Evolutionary conservation across 2,113 vertebrate species (phyloP), one percentile per base, ranked within the genome.

Genomic region (Brienomyrus longianalis): DNA sequence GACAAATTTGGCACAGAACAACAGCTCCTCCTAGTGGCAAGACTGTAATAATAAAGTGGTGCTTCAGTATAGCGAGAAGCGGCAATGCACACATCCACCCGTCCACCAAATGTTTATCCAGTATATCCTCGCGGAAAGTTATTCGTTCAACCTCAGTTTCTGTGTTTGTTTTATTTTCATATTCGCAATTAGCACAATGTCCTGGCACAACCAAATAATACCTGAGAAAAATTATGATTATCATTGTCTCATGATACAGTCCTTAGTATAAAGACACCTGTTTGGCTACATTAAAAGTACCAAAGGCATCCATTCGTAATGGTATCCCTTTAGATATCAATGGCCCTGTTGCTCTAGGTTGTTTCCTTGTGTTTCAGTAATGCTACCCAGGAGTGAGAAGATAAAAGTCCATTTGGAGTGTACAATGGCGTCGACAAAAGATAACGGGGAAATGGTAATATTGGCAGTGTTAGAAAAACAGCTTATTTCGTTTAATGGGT

Each of bases 291-390:
- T 48, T 84, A 10, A 84, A 48, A 10, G 83, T 84, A 48, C 83
- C 43, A 48, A 47, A 21, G 19, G 21, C 19, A 0, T 86, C 85
- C 85, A 17, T 51, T 52, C 21, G 50, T 86, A 86, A 52, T 15
- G 50, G 48, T 86, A 47, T 27, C 85, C 85, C 45, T 52, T 17
- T 84, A 84, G 21, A 23, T 48, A 84, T 54, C 85, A 35, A n/a
- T 54, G 51, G 85, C 85, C 21, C n/a, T 27, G 51, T 27, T 39
- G 45, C 83, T 54, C n/a, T 13, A 39, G n/a, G 51, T 19, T 35
- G 51, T 27, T 31, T 54, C 51, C 50, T 87, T 52, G 62, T 70
- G 62, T 70, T 48, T 87, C 85, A 87, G 85, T 87, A 87, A 87
- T 87, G 51, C 13, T 52, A 39, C 27, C 84, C 48, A 86, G 84